Conservation (phyloP, 2,797 vertebrate species). For the Eurystomus glaucurus region DNA sequence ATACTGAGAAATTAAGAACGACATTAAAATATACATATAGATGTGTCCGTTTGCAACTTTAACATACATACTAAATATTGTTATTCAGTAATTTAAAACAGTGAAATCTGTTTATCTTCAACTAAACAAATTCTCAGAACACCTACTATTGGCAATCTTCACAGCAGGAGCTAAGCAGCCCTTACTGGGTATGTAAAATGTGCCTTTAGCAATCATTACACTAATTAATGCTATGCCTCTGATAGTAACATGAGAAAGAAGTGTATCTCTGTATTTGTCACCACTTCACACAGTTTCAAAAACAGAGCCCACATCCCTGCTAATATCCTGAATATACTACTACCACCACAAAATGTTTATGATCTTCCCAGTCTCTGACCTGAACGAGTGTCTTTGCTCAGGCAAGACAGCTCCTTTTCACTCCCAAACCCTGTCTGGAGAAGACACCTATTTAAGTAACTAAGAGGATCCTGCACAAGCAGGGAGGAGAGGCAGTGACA, state of each 20-base stretch:
- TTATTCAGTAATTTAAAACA: not conserved
- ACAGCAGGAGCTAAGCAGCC: not conserved
- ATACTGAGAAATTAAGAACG: not conserved
- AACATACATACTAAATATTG: not conserved
- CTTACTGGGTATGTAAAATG: not conserved
- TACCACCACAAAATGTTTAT: slow-evolving; percentile 81
- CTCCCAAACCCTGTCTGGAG: not conserved
- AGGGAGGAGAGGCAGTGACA: not conserved
- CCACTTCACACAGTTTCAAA: not conserved
- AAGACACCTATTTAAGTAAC: not conserved
- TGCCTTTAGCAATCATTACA: not conserved
- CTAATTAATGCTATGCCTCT: not conserved
- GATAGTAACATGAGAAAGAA: not conserved
- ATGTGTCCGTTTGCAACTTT: not conserved
- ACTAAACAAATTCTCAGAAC: not conserved
- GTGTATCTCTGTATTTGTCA: not conserved
- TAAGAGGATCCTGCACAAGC: not conserved
- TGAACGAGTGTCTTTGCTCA: slow-evolving; percentile 55
- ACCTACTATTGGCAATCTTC: not conserved
- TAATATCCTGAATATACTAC: slow-evolving; percentile 67
- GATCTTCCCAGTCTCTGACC: slow-evolving; percentile 85
- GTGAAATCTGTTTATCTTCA: not conserved
- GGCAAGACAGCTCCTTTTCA: slow-evolving; percentile 58
- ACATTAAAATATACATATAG: not conserved
- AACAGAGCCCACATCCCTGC: slow-evolving; percentile 51